Conservation (phyloP, 1,140 invertebrate species). For the Anastrepha ludens region DNA sequence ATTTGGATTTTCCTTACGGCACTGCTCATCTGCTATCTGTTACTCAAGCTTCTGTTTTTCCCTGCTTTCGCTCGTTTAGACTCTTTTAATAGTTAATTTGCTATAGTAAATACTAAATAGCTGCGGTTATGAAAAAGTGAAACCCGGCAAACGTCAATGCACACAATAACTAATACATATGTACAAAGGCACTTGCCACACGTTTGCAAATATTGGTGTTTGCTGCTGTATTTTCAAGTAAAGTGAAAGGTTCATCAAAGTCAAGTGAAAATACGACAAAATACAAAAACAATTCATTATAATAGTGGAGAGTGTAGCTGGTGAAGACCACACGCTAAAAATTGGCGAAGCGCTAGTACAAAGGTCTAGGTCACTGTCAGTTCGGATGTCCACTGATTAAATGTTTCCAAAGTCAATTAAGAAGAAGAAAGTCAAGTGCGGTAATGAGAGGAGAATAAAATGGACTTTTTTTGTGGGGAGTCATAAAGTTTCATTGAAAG, state of each 20-base stretch:
- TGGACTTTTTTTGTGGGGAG: too few relatives aligned
- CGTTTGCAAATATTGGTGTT: neutral
- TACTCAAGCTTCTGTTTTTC: neutral
- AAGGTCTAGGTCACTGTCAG: conserved; percentile 18
- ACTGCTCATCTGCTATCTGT: too few relatives aligned
- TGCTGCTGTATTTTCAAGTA: neutral
- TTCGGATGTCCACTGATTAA: neutral
- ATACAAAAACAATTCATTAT: neutral
- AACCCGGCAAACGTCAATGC: neutral
- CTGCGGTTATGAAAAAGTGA: neutral
- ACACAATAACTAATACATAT: neutral
- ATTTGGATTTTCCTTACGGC: too few relatives aligned
- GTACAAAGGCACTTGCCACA: too few relatives aligned
- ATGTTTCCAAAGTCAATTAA: conserved; percentile 1
- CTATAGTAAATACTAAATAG: neutral
- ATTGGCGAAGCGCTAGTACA: neutral
- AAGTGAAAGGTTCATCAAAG: conserved; percentile 18
- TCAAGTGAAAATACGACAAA: neutral
- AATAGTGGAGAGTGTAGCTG: neutral
- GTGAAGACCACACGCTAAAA: neutral
- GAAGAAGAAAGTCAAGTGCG: too few relatives aligned
- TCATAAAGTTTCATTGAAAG: too few relatives aligned
- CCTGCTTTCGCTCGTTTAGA: neutral
- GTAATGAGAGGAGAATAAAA: too few relatives aligned
- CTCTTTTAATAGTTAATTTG: neutral